Base-by-base conservation (phyloP, 2,888 invertebrate genomes). In the Lypha dubia region DNA sequence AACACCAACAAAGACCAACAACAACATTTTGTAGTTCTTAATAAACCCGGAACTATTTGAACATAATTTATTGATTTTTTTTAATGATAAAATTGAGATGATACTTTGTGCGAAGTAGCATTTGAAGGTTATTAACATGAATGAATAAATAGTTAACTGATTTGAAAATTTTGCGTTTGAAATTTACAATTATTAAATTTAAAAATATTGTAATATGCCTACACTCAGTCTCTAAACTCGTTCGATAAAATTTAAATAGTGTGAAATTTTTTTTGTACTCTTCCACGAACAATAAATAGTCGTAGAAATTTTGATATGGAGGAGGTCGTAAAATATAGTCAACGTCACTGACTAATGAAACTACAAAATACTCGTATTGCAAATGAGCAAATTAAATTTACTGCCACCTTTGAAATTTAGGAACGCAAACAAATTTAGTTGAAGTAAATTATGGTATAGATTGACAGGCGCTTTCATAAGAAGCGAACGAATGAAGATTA, bases 381-480 rank as follows among this genome's bases (percentile, higher is more conserved):
- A 22, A 73, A 58, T 77, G 81, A 74, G 60, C 73, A 74, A 81
- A 74, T 81, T 11, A 81, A 79, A 84, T 77, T 84, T 77, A 84
- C 73, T 76, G 51, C 49, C 73, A 76, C 68, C 81, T 74, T 75
- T 84, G 70, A 65, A 81, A 73, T 76, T 67, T 22, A 51, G 51
- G 58, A 38, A 20, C 76, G 65, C 49, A 58, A 58, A 70, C n/a
- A 15, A 1, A 13, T 51, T 74, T 68, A 77, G 81, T 81, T 76
- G 80, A 84, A 80, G 76, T 80, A 84, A 84, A 80, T 80, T 73
- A 84, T 84, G 71, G 67, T 60, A 71, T 80, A 80, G 80, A 80
- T 80, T 80, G 79, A 84, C 83, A 84, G 38, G 83, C 58, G 75
- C 75, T 71, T 79, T 83, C 22, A 49, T 41, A 70, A 60, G 38